Evolutionary conservation across 2,888 invertebrate species (phyloP).

Genomic region (Yponomeuta plumbellus): DNA sequence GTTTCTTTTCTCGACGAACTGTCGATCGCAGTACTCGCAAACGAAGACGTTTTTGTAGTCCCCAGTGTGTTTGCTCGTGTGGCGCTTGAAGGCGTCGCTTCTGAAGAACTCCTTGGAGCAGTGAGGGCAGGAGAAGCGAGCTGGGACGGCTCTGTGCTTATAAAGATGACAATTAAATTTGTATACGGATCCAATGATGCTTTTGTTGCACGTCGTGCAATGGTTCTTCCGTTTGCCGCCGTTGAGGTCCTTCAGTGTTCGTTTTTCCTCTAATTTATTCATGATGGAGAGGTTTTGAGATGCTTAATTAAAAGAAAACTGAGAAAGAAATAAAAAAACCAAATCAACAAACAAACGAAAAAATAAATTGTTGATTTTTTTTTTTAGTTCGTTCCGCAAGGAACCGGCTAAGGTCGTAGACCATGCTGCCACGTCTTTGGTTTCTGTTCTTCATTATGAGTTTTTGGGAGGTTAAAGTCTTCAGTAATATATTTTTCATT

Average conservation of each 20-base stretch:
- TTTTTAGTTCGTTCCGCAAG: too few species aligned
- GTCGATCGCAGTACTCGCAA: slow-evolving; percentile 51
- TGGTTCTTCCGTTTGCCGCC: slow-evolving; percentile 26
- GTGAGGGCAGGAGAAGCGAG: slow-evolving; percentile 39
- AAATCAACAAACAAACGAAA: background rate
- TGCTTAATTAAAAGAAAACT: background rate
- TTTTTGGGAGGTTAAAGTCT: too few species aligned
- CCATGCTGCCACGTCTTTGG: too few species aligned
- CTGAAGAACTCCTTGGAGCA: slow-evolving; percentile 48
- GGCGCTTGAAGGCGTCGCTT: slow-evolving; percentile 39
- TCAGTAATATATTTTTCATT: too few species aligned
- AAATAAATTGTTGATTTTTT: background rate
- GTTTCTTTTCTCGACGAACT: slow-evolving; percentile 48
- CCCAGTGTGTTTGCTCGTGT: slow-evolving; percentile 36
- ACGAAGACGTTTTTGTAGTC: slow-evolving; percentile 29
- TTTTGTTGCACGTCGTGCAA: slow-evolving; percentile 42
- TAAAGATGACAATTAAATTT: slow-evolving; percentile 43
- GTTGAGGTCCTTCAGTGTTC: background rate
- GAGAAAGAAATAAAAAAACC: background rate
- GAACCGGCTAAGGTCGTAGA: too few species aligned
- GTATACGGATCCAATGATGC: slow-evolving; percentile 34
- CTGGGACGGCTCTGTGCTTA: slow-evolving; percentile 38
- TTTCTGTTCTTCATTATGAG: too few species aligned
- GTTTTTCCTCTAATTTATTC: background rate
- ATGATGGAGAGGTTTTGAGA: background rate